Evolutionary conservation across 2,113 vertebrate species (phyloP).

Genomic region (Chloropsis hardwickii): DNA sequence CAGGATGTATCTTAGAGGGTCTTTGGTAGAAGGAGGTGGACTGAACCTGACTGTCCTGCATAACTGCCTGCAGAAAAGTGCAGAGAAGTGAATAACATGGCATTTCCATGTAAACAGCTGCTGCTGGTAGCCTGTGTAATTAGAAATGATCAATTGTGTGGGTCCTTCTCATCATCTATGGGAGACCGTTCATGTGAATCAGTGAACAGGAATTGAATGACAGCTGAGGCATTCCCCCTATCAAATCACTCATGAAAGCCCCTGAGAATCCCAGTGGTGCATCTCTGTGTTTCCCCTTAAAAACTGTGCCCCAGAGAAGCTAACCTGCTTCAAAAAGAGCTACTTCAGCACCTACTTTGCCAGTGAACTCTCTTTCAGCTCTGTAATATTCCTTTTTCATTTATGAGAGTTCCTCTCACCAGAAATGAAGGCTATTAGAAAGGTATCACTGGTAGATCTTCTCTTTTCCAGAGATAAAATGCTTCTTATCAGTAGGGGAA

Average conservation of each 20-base stretch:
- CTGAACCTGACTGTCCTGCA: background rate
- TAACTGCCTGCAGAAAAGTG: background rate
- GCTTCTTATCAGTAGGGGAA: background rate
- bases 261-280: background rate
- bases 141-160: background rate
- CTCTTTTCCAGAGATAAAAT: slow-evolving; percentile 40
- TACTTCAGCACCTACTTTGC: background rate
- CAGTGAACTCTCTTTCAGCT: slow-evolving; percentile 14
- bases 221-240: background rate
- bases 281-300: background rate
- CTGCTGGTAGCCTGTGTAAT: background rate
- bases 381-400: slow-evolving; percentile 23
- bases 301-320: background rate
- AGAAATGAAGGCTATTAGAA: slow-evolving; percentile 29
- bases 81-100: background rate
- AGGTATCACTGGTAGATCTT: slow-evolving; percentile 18
- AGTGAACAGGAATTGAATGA: background rate
- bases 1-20: background rate
- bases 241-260: background rate
- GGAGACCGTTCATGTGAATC: background rate
- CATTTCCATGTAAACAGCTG: background rate
- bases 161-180: background rate
- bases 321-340: background rate
- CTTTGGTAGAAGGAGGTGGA: background rate
- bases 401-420: slow-evolving; percentile 35